phyloP scores from a whole-genome alignment of 1,140 invertebrate genomes.

The Ceratina japonica region DNA sequence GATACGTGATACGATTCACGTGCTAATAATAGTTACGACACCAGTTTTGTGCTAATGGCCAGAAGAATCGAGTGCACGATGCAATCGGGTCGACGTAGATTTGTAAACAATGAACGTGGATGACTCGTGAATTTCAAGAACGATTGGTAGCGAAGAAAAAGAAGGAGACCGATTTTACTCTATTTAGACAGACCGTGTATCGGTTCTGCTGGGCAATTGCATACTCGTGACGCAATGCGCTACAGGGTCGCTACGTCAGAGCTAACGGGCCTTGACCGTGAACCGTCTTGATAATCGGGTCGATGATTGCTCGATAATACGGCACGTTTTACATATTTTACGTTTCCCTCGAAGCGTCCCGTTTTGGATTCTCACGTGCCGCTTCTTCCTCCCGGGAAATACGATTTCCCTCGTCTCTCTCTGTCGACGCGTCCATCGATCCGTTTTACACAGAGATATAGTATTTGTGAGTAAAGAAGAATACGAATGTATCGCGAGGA shows the following conservation, averaged over 20 bases:
- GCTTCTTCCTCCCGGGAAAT: background rate
- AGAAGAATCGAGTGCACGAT: no score
- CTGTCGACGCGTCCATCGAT: no score
- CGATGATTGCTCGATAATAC: slow-evolving; percentile 16
- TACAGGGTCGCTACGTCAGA: slow-evolving; percentile 2
- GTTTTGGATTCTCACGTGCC: background rate
- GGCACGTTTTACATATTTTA: background rate
- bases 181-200: no score
- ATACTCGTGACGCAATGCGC: slow-evolving; percentile 14
- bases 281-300: slow-evolving; percentile 27
- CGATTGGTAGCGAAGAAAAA: background rate
- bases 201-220: background rate
- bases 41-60: no score
- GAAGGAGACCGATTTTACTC: no score
- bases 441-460: no score
- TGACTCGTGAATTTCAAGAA: background rate
- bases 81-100: background rate
- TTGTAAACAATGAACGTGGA: background rate
- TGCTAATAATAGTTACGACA: no score
- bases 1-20: no score
- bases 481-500: no score
- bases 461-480: no score
- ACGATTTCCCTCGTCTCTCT: background rate
- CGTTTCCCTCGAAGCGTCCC: background rate
- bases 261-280: slow-evolving; percentile 39